These are phyloP conservation scores for Drosophila melanosoma DNA, from an alignment of 2,888 invertebrate species.

Conservation along the genomic window DNA sequence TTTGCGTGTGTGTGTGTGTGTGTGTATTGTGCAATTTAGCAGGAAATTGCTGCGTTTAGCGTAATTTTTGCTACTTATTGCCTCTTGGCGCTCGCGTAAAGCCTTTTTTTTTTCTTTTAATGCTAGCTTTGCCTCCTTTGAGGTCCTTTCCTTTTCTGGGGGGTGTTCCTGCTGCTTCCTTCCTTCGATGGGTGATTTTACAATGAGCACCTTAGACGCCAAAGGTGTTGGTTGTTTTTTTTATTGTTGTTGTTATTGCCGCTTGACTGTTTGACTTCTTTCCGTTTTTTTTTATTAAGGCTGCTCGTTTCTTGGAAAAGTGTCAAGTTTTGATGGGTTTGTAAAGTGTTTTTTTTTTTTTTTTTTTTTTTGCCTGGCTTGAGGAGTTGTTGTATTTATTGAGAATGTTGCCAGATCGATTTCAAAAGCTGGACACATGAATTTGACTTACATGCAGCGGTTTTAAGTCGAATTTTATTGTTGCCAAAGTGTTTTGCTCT, in stretches of 20 bases:
- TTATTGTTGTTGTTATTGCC: slow-evolving; percentile 28
- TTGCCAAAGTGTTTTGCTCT: background rate
- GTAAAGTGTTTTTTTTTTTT: slow-evolving; percentile 50
- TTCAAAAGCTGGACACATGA: slow-evolving; percentile 8
- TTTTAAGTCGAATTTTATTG: slow-evolving; percentile 22
- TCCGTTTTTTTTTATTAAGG: slow-evolving; percentile 36
- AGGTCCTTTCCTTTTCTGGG: slow-evolving; percentile 33
- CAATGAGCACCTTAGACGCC: slow-evolving; percentile 60
- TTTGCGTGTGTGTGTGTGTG: slow-evolving; percentile 26
- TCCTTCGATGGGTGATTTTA: slow-evolving; percentile 50
- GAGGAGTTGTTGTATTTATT: background rate
- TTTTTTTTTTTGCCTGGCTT: slow-evolving; percentile 26
- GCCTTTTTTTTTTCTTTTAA: slow-evolving; percentile 48
- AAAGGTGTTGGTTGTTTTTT: slow-evolving; percentile 46
- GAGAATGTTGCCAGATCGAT: slow-evolving; percentile 9
- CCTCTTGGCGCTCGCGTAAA: slow-evolving; percentile 58
- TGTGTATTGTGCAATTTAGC: slow-evolving; percentile 62
- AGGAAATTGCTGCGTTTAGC: slow-evolving; percentile 79
- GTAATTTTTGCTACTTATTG: slow-evolving; percentile 81
- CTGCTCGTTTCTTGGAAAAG: slow-evolving; percentile 35
- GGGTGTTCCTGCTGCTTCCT: background rate
- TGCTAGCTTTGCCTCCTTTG: slow-evolving; percentile 46
- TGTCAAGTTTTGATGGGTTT: slow-evolving; percentile 65
- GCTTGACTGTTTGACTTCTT: slow-evolving; percentile 33
- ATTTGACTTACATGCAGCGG: background rate